A percentile compares a stretch with the other conserved stretches of the same genome.
Conservation (phyloP, 2,113 vertebrate genomes). For the Callorhinus ursinus region DNA sequence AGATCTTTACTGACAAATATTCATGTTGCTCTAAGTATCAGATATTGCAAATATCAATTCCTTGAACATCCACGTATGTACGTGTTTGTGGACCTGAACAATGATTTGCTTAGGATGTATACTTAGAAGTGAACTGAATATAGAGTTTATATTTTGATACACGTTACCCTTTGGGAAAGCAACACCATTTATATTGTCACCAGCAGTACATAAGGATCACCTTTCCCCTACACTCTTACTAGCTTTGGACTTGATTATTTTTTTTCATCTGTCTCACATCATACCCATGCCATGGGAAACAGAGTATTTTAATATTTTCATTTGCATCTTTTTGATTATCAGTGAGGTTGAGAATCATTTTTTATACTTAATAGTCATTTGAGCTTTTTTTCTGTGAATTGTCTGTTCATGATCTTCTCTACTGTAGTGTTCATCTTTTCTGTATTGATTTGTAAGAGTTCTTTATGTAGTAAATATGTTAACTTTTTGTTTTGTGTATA, state of each 20-base stretch:
- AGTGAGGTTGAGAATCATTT: neutral
- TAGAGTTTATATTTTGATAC: neutral
- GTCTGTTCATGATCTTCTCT: neutral
- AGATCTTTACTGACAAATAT: neutral
- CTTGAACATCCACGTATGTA: neutral
- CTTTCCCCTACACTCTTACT: neutral
- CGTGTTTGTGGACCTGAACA: neutral
- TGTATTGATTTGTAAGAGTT: slow-evolving; percentile 4
- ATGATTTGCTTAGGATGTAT: neutral
- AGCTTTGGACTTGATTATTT: neutral
- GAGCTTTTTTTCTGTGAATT: slow-evolving; percentile 24
- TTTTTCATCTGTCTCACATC: neutral
- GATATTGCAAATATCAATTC: neutral
- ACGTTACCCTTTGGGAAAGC: neutral
- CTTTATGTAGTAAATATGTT: neutral
- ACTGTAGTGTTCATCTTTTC: neutral
- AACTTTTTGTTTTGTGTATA: neutral
- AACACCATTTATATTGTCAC: neutral
- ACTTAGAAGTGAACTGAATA: neutral
- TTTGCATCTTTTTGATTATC: slow-evolving; percentile 36
- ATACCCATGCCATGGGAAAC: neutral
- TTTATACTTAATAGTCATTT: neutral
- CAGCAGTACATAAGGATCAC: neutral
- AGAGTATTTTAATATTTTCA: neutral
- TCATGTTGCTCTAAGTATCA: neutral